phyloP scores from a whole-genome alignment of 2,797 vertebrate genomes.

The Oreonectes daqikongensis region DNA sequence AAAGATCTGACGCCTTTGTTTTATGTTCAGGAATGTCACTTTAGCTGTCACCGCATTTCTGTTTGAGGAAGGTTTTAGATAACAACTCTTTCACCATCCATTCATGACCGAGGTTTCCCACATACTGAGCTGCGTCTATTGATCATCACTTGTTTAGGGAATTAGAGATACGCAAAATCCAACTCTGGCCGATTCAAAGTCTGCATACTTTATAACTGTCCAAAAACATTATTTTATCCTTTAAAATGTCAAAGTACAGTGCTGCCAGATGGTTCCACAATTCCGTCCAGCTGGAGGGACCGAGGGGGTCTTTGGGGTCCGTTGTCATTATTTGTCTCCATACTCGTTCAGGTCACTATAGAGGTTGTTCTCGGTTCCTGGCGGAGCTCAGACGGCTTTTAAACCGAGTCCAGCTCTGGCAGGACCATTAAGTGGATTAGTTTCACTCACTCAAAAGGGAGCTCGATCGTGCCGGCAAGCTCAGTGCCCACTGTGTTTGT shows the following conservation, averaged over 20 bases:
- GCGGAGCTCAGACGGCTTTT: slow-evolving; percentile 26
- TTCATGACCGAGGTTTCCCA: neutral
- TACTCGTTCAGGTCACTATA: slow-evolving; percentile 19
- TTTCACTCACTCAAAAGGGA: slow-evolving; percentile 51
- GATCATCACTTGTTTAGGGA: neutral
- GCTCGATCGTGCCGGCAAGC: slow-evolving; percentile 46
- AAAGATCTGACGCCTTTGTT: neutral
- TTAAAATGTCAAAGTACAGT: slow-evolving; percentile 39
- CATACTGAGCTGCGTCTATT: neutral
- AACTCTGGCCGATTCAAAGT: neutral
- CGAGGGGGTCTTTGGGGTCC: slow-evolving; percentile 7
- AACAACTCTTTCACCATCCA: neutral
- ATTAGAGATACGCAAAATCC: slow-evolving; percentile 3
- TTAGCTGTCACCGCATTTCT: neutral
- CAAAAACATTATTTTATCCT: slow-evolving; percentile 30
- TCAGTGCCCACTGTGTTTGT: slow-evolving; percentile 44
- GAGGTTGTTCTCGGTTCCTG: slow-evolving; percentile 36
- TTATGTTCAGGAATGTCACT: neutral
- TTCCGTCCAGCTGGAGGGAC: slow-evolving; percentile 26
- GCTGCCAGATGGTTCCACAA: slow-evolving; percentile 31
- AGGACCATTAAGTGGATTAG: slow-evolving; percentile 57
- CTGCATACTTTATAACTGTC: slow-evolving; percentile 2
- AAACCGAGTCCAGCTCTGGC: slow-evolving; percentile 29
- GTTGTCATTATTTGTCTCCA: neutral
- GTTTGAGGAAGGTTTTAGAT: neutral